Base-by-base conservation (phyloP, 2,797 vertebrate species). In the Natrix natrix region DNA sequence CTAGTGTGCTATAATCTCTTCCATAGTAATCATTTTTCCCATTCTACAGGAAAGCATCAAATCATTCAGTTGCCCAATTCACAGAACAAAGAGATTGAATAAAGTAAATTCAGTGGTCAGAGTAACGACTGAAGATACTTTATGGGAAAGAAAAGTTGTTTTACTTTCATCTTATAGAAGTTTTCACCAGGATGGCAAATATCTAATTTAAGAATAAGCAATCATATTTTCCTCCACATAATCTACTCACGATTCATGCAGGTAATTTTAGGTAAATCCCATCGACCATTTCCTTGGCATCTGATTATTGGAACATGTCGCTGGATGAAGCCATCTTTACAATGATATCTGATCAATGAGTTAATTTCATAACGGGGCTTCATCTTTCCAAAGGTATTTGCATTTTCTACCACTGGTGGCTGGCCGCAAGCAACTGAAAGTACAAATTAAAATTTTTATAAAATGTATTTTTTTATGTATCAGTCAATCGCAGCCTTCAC, bases 281-380 rank as follows among this genome's bases (percentile, higher is more conserved):
- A 99, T 95, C 96, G 98, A 94, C 99, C 99, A 60, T 99, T 98
- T 48, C 98, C 98, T 95, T 98, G 98, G 95, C 99, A 99, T 86
- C 98, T 98, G 94, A 99, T 99, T 66, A 98, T 99, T 74, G 99
- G 99, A 96, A 98, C 95, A 63, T 99, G 99, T 91, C 99, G 98
- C 95, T 99, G 99, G 97, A 99, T 99, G 91, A 99, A 99, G 92
- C 99, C 99, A 10, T 97, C 97, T 94, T 97, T 98, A 96, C 99
- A 99, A 96, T 99, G 98, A 96, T 99, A 99, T 97, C 99, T 98
- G 96, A 99, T 98, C 94, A 99, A 97, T 0, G 99, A 98, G 97
- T 99, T 99, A 96, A 99, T 98, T 97, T 99, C 99, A 87, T 99
- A 99, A 92, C 98, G 97, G 86, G 98, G 98, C 57, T 98, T 98